A percentile compares a stretch with the other conserved stretches of the same genome.
Evolutionary conservation across 2,888 invertebrate genomes (phyloP).

Genomic region (Pseudanteris insignis): DNA sequence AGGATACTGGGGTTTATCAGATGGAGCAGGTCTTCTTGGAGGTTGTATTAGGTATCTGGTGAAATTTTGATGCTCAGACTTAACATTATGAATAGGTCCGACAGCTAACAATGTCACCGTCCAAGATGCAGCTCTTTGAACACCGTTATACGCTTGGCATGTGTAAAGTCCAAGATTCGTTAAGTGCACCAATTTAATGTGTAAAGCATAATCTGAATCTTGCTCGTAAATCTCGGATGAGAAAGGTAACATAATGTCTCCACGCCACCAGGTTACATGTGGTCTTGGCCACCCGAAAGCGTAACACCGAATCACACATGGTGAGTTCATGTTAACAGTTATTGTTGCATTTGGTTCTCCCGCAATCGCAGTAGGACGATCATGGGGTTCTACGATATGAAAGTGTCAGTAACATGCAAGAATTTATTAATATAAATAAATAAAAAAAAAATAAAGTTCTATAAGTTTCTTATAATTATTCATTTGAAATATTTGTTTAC

Average conservation of each 20-base stretch:
- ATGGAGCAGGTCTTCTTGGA: slow-evolving; percentile 64
- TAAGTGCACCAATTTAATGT: slow-evolving; percentile 76
- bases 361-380: slow-evolving; percentile 72
- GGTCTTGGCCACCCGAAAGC: slow-evolving; percentile 85
- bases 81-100: slow-evolving; percentile 73
- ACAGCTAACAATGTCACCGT: slow-evolving; percentile 77
- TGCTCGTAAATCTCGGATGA: slow-evolving; percentile 77
- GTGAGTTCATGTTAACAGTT: slow-evolving; percentile 77
- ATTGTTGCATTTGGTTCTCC: slow-evolving; percentile 74
- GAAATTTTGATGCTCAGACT: slow-evolving; percentile 71
- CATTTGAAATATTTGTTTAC: too few relatives aligned
- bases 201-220: slow-evolving; percentile 77
- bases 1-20: slow-evolving; percentile 61
- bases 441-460: too few relatives aligned
- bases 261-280: slow-evolving; percentile 85
- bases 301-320: slow-evolving; percentile 79
- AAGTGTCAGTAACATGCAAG: slow-evolving; percentile 21
- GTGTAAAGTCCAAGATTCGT: slow-evolving; percentile 85
- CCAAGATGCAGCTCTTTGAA: slow-evolving; percentile 80
- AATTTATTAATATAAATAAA: too few relatives aligned
- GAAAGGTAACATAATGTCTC: slow-evolving; percentile 78
- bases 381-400: slow-evolving; percentile 70
- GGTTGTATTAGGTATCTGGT: slow-evolving; percentile 72
- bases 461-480: too few relatives aligned
- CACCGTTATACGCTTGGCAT: slow-evolving; percentile 89